Evolutionary conservation across 2,113 vertebrate genomes (phyloP).

Genomic region (Lota lota): DNA sequence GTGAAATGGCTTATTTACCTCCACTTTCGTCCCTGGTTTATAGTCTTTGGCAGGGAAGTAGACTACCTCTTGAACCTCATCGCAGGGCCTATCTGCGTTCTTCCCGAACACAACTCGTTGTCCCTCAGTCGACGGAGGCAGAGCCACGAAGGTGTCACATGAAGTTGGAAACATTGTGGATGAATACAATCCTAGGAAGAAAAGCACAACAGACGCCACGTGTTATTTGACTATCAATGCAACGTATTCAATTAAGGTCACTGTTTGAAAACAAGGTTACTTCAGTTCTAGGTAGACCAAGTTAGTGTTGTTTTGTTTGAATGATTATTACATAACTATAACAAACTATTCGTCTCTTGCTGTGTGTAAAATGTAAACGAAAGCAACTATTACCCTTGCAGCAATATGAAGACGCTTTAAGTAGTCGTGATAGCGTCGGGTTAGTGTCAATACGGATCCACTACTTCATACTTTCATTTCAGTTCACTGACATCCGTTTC

Average conservation of each 20-base stretch:
- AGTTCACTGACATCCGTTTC: no score
- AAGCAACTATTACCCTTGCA: no score
- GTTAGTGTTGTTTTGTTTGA: no score
- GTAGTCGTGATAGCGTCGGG: no score
- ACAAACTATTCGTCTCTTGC: no score
- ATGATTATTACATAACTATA: no score
- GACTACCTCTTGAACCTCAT: conserved; percentile 92
- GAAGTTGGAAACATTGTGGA: conserved; percentile 74
- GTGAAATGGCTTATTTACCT: conserved; percentile 69
- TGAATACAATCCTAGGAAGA: not conserved
- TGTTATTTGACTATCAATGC: not conserved
- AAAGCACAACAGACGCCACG: not conserved
- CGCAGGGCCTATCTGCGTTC: conserved; percentile 89
- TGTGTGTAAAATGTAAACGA: no score
- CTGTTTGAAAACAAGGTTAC: no score
- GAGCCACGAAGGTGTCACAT: conserved; percentile 93
- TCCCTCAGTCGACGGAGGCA: conserved; percentile 81
- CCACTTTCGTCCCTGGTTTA: conserved; percentile 65
- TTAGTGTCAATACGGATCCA: no score
- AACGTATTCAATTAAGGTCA: not conserved
- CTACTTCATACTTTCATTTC: no score
- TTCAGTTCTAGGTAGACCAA: no score
- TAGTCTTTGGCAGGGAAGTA: conserved; percentile 76
- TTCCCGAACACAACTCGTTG: conserved; percentile 88
- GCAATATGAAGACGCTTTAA: no score